Evolutionary conservation across 2,797 vertebrate genomes (phyloP).

Genomic region (Mastacembelus armatus): DNA sequence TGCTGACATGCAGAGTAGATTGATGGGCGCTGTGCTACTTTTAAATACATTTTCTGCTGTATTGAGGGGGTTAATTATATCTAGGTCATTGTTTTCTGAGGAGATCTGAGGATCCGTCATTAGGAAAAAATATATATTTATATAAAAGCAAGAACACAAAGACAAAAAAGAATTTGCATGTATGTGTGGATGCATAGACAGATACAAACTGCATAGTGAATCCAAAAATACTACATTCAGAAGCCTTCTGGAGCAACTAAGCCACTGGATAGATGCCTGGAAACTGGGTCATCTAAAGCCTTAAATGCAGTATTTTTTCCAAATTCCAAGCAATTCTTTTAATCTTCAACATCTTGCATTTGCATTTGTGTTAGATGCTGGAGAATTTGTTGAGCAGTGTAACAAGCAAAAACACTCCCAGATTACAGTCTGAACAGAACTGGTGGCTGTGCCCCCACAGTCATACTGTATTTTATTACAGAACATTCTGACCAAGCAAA

Average conservation of each 20-base stretch:
- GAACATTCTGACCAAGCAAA: constrained; percentile 19
- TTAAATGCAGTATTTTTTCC: constrained; percentile 64
- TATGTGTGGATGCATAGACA: not conserved
- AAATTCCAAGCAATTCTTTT: constrained; percentile 72
- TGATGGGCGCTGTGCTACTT: constrained; percentile 63
- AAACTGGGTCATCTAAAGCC: constrained; percentile 80
- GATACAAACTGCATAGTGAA: constrained; percentile 39
- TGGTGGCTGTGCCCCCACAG: constrained; percentile 8
- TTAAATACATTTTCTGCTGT: constrained; percentile 54
- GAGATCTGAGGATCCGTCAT: constrained; percentile 64
- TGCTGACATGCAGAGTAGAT: constrained; percentile 46
- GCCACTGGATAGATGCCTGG: constrained; percentile 67
- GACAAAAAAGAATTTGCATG: constrained; percentile 41
- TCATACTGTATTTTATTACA: not conserved
- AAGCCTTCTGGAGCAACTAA: constrained; percentile 69
- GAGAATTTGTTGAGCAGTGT: constrained; percentile 49
- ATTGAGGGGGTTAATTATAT: constrained; percentile 77
- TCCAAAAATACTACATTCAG: constrained; percentile 59
- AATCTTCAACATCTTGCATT: constrained; percentile 77
- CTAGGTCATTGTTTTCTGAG: constrained; percentile 76
- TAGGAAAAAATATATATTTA: too few species aligned
- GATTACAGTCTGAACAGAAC: constrained; percentile 35
- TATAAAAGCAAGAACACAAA: constrained; percentile 35
- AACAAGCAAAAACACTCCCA: constrained; percentile 36
- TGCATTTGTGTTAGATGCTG: constrained; percentile 47